phyloP scores from a whole-genome alignment of 2,113 vertebrate genomes.

The Montifringilla adamsi region DNA sequence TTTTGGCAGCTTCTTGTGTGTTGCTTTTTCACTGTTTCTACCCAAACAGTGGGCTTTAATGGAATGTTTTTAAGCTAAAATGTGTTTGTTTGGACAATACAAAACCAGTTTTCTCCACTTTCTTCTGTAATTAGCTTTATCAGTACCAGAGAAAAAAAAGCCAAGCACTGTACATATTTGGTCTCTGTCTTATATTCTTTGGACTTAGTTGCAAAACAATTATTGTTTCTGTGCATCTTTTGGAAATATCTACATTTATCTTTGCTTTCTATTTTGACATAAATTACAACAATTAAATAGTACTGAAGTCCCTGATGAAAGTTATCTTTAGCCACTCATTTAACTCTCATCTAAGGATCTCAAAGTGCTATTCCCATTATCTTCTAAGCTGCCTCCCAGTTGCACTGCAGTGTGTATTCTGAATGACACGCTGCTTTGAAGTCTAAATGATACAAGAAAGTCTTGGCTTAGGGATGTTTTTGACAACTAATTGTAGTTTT shows the following conservation, averaged over 20 bases:
- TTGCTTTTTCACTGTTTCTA: background rate
- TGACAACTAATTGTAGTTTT: slow-evolving; percentile 32
- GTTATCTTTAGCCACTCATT: slow-evolving; percentile 24
- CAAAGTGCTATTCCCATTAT: background rate
- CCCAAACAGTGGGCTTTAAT: slow-evolving; percentile 13
- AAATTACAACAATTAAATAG: slow-evolving; percentile 4
- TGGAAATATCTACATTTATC: background rate
- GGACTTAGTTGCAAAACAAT: background rate
- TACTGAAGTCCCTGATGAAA: background rate
- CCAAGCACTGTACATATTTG: background rate
- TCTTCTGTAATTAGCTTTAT: slow-evolving; percentile 22
- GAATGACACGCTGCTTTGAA: slow-evolving; percentile 29
- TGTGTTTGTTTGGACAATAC: slow-evolving; percentile 1
- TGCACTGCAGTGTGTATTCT: background rate
- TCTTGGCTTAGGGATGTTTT: background rate
- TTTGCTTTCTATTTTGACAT: background rate
- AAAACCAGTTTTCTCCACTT: background rate
- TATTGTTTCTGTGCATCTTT: background rate
- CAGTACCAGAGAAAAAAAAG: background rate
- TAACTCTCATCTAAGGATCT: slow-evolving; percentile 1
- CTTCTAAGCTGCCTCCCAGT: slow-evolving; percentile 1
- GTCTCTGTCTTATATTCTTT: background rate
- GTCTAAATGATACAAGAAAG: slow-evolving; percentile 20
- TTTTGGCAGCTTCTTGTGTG: background rate
- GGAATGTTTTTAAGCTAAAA: background rate